Evolutionary conservation across 2,113 vertebrate species (phyloP).

Genomic region (Oostethus manadensis): DNA sequence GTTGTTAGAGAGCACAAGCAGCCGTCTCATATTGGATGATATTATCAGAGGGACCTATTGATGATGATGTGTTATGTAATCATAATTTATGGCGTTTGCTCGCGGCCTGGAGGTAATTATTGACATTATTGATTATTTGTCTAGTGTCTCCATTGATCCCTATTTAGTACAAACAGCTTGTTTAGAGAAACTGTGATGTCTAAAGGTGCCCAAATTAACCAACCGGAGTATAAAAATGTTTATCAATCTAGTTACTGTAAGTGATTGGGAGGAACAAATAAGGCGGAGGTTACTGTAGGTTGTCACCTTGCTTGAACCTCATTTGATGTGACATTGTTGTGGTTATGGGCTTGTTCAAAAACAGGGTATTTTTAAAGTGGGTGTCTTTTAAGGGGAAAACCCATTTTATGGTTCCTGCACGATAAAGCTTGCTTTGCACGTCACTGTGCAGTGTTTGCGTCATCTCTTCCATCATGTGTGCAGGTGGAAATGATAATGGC

Average conservation of each 20-base stretch:
- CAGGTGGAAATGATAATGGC: background rate
- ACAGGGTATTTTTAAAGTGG: background rate
- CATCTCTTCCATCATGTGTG: background rate
- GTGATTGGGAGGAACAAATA: too few species aligned
- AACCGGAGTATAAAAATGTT: background rate
- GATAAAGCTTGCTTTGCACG: background rate
- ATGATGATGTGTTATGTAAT: background rate
- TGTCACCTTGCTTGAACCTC: background rate
- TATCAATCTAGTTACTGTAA: too few species aligned
- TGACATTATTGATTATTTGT: slow-evolving; percentile 5
- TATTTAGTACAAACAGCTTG: background rate
- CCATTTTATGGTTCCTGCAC: background rate
- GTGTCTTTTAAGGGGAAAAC: background rate
- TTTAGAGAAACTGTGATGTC: background rate
- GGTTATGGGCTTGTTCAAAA: background rate
- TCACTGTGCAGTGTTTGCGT: background rate
- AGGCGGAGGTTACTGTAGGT: too few species aligned
- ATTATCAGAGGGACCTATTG: background rate
- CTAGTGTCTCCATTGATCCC: background rate
- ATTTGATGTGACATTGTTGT: background rate
- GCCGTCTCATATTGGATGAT: slow-evolving; percentile 3
- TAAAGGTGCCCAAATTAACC: background rate
- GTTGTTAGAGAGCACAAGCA: slow-evolving; percentile 17
- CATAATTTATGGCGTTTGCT: slow-evolving; percentile 1
- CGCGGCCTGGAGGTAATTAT: background rate